phyloP scores from a whole-genome alignment of 2,113 vertebrate species.

The Tichodroma muraria region DNA sequence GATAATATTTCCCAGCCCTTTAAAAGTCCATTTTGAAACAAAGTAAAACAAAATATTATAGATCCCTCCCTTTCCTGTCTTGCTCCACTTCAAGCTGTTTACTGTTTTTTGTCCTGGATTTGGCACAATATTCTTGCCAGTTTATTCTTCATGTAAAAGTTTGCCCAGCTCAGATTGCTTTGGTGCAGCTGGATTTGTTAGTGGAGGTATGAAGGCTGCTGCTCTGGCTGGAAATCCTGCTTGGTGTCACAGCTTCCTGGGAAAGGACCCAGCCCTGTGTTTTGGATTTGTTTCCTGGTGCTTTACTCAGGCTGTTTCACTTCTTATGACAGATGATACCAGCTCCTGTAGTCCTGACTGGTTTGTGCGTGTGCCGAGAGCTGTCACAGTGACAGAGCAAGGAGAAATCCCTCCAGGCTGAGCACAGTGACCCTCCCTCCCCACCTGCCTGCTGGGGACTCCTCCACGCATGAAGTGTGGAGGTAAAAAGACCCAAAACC shows the following conservation, averaged over 20 bases:
- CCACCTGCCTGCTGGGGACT: not conserved
- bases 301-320: not conserved
- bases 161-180: not conserved
- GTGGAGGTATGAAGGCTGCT: not conserved
- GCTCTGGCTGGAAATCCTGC: not conserved
- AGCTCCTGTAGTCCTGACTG: not conserved
- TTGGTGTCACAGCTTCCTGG: not conserved
- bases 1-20: not conserved
- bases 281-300: not conserved
- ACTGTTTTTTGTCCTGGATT: not conserved
- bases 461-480: rapidly evolving
- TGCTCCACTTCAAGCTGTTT: not conserved
- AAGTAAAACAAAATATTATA: not conserved
- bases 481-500: not conserved
- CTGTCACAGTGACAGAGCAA: not conserved
- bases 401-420: not conserved
- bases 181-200: not conserved
- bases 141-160: not conserved
- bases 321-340: not conserved
- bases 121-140: not conserved
- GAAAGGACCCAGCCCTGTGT: not conserved
- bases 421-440: not conserved
- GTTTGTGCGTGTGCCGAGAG: not conserved
- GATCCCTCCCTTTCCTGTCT: not conserved
- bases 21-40: not conserved